Percentiles rank a stretch among this genome's conserved stretches.
Conservation (phyloP, 2,797 vertebrate species). For the Gallinago nigripennis region DNA sequence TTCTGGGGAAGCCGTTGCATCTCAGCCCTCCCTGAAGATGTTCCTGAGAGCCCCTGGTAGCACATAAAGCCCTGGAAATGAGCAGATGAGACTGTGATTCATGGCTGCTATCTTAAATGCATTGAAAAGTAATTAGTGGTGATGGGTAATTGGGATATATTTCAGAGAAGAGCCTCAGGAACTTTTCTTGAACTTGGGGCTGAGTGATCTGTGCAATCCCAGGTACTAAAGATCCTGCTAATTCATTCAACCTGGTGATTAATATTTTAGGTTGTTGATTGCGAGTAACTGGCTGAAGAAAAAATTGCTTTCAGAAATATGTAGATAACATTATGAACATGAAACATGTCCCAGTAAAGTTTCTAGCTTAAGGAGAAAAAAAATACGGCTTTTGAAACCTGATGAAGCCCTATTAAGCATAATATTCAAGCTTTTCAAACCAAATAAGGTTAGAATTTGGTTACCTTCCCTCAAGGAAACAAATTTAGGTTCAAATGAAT, state of each 20-base stretch:
- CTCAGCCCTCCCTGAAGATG: background rate
- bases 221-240: background rate
- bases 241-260: fast-evolving
- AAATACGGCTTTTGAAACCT: fast-evolving
- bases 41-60: background rate
- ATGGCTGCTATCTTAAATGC: background rate
- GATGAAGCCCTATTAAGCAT: background rate
- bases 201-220: background rate
- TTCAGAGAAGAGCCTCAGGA: background rate
- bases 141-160: background rate
- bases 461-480: background rate
- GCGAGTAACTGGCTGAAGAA: background rate
- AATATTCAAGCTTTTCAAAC: background rate
- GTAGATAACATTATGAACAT: background rate
- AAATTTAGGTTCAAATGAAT: background rate
- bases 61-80: background rate
- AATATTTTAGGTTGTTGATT: background rate
- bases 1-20: background rate
- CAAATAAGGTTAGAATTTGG: too few species aligned
- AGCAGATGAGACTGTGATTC: background rate
- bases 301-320: fast-evolving
- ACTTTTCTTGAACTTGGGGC: background rate
- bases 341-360: background rate
- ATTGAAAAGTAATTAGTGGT: background rate
- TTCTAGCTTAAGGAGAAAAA: background rate